Conservation (phyloP, 2,797 vertebrate species). For the Chiloscyllium punctatum region DNA sequence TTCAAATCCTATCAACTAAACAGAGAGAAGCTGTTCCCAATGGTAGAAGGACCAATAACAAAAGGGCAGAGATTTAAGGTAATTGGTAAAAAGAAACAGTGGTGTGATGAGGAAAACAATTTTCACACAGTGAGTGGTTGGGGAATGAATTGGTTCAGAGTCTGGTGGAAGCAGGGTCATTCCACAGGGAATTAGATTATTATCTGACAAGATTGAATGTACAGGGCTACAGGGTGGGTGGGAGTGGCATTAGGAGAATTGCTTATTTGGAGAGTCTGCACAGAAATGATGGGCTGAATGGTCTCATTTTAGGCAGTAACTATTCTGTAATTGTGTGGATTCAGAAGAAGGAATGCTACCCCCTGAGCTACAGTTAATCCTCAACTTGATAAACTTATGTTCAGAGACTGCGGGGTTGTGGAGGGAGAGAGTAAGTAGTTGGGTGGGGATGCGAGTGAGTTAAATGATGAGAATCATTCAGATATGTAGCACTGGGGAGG, state of each 20-base stretch:
- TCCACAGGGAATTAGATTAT: not conserved
- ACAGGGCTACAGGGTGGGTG: too few species aligned
- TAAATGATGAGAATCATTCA: too few species aligned
- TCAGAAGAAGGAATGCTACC: not conserved
- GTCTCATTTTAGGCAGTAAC: not conserved
- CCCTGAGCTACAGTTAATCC: not conserved
- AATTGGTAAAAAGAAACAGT: not conserved
- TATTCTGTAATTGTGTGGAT: not conserved
- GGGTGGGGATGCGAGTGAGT: too few species aligned
- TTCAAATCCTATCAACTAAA: not conserved
- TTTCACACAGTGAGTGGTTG: not conserved
- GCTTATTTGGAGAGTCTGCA: not conserved
- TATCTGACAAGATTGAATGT: not conserved
- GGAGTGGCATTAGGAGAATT: not conserved
- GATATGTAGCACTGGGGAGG: not conserved
- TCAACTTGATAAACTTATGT: too few species aligned
- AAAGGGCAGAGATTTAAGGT: not conserved
- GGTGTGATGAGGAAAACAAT: not conserved
- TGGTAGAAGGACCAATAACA: not conserved
- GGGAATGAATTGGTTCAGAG: not conserved
- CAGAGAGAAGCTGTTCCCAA: not conserved
- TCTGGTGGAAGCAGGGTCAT: not conserved
- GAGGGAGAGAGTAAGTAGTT: too few species aligned
- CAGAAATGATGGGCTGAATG: not conserved
- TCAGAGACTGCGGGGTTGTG: not conserved